These are phyloP conservation scores for Meghimatium bilineatum DNA, from an alignment of 2,888 invertebrate species.

Conservation along the genomic window DNA sequence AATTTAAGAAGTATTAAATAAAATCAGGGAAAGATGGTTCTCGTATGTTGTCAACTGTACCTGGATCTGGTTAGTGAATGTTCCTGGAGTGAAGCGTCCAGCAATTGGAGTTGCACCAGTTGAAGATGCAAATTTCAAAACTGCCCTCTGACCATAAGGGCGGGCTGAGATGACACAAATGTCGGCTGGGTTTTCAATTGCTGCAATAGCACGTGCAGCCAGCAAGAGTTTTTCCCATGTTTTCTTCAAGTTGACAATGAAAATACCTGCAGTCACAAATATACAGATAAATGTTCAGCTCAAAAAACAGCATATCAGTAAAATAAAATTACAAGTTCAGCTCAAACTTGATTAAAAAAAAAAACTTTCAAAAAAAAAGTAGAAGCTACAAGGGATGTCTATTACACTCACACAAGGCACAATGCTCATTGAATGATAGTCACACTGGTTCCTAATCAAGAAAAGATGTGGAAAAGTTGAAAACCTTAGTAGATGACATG, in stretches of 20 bases:
- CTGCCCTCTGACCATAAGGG: conserved; percentile 96
- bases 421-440: too few species aligned
- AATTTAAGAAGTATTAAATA: too few species aligned
- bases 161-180: conserved; percentile 98
- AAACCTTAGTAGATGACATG: too few species aligned
- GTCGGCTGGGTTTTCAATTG: conserved; percentile 98
- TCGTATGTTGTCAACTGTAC: conserved; percentile 53
- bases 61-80: conserved; percentile 96
- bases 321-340: too few species aligned
- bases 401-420: too few species aligned
- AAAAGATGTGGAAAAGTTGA: too few species aligned
- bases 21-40: too few species aligned
- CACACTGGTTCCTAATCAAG: too few species aligned
- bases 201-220: conserved; percentile 98
- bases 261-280: conserved; percentile 83
- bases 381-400: too few species aligned
- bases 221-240: conserved; percentile 99
- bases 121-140: conserved; percentile 98
- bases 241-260: conserved; percentile 96
- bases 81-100: conserved; percentile 99
- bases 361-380: too few species aligned
- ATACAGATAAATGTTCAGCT: not conserved
- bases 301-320: too few species aligned
- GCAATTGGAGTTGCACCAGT: conserved; percentile 99
- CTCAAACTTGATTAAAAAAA: too few species aligned